Base-by-base conservation (phyloP, 2,797 vertebrate genomes). In the Poeciliopsis turneri region DNA sequence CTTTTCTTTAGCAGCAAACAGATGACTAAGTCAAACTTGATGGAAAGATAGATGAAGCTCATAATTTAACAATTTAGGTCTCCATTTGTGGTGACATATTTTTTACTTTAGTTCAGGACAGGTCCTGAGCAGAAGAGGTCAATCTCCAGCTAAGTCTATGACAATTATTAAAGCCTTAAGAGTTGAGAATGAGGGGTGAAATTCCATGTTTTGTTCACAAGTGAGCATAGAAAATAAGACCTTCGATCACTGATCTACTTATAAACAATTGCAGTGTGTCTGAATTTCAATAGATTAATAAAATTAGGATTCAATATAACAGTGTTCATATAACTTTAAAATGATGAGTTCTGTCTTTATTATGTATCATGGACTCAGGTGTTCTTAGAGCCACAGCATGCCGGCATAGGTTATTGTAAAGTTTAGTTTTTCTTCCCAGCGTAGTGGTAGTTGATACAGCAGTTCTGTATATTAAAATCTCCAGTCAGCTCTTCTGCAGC, bases 401-500 rank as follows among this genome's bases (percentile, higher is more conserved):
- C 25, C 5, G 3, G 13, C 68, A 43, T 15, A 45, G 43, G 25
- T 25, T 28, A 15, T n/a, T 45, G 5, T 11, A 45, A 70, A n/a
- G 23, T 70, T 28, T 70, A 13, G 2, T 70, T 70, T 7, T 70
- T 68, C 46, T 76, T n/a, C 57, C 28, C 25, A 73, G 55, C 46
- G 36, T 33, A 43, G 73, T 78, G 10, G n/a, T n/a, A 59, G 10
- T n/a, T 74, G 66, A 86, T 75, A 47, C 46, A 78, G 64, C 61
- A 75, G 45, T 47, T 28, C 66, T 72, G 47, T 41, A 41, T 41
- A 64, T 82, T 59, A 89, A 90, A 84, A 43, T 79, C 81, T 80
- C 81, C 80, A 87, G 77, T 91, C 84, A 91, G 88, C 87, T 71
- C 1, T 84, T 90, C 20, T 81, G 69, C 51, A 85, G 73, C 72